Evolutionary conservation across 35 echinoderm and acorn worm genomes (phyloP).

Genomic region (Acanthaster planci): DNA sequence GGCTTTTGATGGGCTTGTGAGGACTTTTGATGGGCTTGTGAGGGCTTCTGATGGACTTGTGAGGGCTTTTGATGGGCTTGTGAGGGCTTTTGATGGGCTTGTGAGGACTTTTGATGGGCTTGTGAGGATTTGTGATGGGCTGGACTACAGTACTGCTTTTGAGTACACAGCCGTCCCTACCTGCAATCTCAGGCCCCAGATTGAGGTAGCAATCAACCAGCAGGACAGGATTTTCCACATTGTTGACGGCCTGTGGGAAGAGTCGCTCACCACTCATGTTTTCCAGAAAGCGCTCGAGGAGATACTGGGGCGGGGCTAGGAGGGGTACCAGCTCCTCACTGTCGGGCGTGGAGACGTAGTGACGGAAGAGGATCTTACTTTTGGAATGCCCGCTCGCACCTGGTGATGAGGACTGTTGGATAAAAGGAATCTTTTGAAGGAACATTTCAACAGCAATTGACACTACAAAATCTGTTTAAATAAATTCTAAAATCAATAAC

Average conservation of each 20-base stretch:
- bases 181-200: constrained; percentile 70
- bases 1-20: too few species aligned
- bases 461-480: too few species aligned
- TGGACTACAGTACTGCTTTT: too few species aligned
- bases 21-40: too few species aligned
- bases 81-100: too few species aligned
- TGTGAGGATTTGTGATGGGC: too few species aligned
- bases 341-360: constrained; percentile 89
- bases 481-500: too few species aligned
- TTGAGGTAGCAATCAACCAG: constrained; percentile 81
- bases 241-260: constrained; percentile 54
- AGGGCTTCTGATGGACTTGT: too few species aligned
- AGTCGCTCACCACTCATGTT: constrained; percentile 51
- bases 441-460: too few species aligned
- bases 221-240: constrained; percentile 65
- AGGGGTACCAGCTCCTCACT: constrained; percentile 73
- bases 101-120: too few species aligned
- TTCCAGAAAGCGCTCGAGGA: constrained; percentile 83
- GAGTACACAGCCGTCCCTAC: constrained; percentile 23
- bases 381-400: constrained; percentile 13
- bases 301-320: constrained; percentile 72
- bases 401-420: background rate
- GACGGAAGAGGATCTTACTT: constrained; percentile 22
- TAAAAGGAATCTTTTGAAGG: too few species aligned
- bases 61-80: too few species aligned